These are phyloP conservation scores for Ormyrus rosae DNA, from an alignment of 2,888 invertebrate genomes.

Conservation along the genomic window DNA sequence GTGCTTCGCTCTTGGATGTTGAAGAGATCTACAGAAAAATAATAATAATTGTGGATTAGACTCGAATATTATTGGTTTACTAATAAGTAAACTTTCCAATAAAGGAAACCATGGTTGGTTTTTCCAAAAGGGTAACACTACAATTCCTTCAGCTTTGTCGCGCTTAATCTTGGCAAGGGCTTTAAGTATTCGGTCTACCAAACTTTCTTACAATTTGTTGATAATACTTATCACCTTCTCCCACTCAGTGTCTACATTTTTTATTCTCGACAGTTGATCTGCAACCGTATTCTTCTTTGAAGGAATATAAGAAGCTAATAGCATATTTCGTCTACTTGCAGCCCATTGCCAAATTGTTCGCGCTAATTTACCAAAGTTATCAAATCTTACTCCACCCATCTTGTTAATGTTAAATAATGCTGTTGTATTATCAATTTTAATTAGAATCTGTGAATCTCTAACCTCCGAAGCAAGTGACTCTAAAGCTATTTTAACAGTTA, in stretches of 20 bases:
- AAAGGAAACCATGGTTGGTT: slow-evolving; percentile 56
- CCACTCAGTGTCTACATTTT: slow-evolving; percentile 52
- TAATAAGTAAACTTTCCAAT: slow-evolving; percentile 7
- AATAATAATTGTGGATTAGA: background rate
- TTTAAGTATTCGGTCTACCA: slow-evolving; percentile 39
- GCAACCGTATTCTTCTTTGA: slow-evolving; percentile 56
- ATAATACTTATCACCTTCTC: slow-evolving; percentile 16
- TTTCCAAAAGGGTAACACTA: slow-evolving; percentile 52
- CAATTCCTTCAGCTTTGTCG: slow-evolving; percentile 54
- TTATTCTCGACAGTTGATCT: slow-evolving; percentile 41
- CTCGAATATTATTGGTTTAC: background rate
- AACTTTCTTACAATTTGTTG: slow-evolving; percentile 30
- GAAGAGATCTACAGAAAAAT: background rate
- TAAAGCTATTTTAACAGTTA: background rate
- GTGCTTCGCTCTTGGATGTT: background rate
- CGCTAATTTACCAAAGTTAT: background rate
- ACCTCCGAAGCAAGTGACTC: too few species aligned
- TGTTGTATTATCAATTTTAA: too few species aligned
- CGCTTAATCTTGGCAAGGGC: too few species aligned
- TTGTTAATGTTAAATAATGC: too few species aligned
- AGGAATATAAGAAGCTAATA: slow-evolving; percentile 55
- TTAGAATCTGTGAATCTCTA: too few species aligned
- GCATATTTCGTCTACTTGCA: slow-evolving; percentile 6
- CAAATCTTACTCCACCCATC: background rate
- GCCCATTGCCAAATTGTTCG: background rate